phyloP scores from a whole-genome alignment of 2,888 invertebrate genomes.

The Ichneumon xanthorius region DNA sequence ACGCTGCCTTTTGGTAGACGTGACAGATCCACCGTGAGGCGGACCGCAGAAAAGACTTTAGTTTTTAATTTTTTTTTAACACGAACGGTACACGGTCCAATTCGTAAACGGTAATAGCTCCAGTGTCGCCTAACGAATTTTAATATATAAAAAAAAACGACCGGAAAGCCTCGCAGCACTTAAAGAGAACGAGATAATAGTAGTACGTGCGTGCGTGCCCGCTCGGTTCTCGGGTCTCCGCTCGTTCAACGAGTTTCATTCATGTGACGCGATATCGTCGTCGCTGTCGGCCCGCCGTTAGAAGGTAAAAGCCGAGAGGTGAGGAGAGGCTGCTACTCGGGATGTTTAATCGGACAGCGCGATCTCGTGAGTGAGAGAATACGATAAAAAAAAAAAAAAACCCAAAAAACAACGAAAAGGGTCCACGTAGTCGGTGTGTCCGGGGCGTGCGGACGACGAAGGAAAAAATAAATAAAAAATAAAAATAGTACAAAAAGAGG shows the following conservation, averaged over 20 bases:
- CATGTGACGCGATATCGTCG: constrained; percentile 49
- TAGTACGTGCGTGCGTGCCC: constrained; percentile 54
- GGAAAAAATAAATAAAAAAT: constrained; percentile 20
- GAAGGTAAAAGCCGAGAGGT: constrained; percentile 56
- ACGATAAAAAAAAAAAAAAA: constrained; percentile 44
- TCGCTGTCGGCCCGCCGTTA: constrained; percentile 63
- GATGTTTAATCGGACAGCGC: constrained; percentile 76
- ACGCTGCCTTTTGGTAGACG: no score
- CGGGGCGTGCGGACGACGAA: constrained; percentile 55
- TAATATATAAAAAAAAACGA: constrained; percentile 72
- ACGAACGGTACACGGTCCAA: no score
- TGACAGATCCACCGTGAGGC: neutral
- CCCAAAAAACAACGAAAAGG: neutral
- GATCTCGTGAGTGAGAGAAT: constrained; percentile 77
- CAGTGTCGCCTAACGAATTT: constrained; percentile 77
- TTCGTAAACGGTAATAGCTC: constrained; percentile 25
- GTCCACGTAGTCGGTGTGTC: constrained; percentile 27
- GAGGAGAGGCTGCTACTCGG: constrained; percentile 67
- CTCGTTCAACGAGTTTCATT: constrained; percentile 72
- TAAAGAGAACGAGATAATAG: constrained; percentile 37
- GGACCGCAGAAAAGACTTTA: no score
- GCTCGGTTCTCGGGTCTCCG: constrained; percentile 12
- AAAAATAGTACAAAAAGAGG: constrained; percentile 29
- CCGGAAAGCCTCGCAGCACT: constrained; percentile 7
- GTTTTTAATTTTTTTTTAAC: no score